Evolutionary conservation across 1,140 invertebrate genomes (phyloP).

Genomic region (Rhyzopertha dominica): DNA sequence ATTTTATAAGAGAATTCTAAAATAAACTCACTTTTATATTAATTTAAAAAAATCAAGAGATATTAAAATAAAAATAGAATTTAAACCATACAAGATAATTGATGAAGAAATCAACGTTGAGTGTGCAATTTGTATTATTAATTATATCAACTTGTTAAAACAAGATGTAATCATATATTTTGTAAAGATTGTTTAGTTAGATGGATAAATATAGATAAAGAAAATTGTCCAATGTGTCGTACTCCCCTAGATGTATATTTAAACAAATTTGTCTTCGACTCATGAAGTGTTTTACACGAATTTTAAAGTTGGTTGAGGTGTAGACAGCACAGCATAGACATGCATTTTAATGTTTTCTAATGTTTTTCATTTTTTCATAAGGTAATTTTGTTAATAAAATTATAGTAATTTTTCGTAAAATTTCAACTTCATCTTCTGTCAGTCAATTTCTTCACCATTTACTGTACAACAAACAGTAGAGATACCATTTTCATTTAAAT

Average conservation of each 20-base stretch:
- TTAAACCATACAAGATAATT: too few species aligned
- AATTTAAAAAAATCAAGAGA: too few species aligned
- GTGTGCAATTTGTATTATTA: neutral
- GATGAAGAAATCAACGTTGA: conserved; percentile 5
- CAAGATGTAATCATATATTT: conserved; percentile 7
- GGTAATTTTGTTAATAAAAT: conserved; percentile 12
- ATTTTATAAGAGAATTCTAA: too few species aligned
- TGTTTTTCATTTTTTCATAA: conserved; percentile 21
- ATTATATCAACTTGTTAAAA: conserved; percentile 4
- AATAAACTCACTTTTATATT: too few species aligned
- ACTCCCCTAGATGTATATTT: too few species aligned
- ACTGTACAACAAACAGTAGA: conserved; percentile 9
- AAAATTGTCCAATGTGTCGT: too few species aligned
- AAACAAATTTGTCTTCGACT: too few species aligned
- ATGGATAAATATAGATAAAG: conserved; percentile 6
- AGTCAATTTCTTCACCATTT: conserved; percentile 13
- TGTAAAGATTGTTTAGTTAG: conserved; percentile 7
- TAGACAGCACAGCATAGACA: too few species aligned
- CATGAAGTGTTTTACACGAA: too few species aligned
- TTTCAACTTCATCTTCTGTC: conserved; percentile 10
- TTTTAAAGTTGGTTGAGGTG: too few species aligned
- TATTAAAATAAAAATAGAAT: too few species aligned
- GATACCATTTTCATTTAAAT: neutral
- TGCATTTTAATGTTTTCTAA: too few species aligned
- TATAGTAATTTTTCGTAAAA: conserved; percentile 10